Base-by-base conservation (phyloP, 1,140 invertebrate genomes). In the Aphidius ervi region DNA sequence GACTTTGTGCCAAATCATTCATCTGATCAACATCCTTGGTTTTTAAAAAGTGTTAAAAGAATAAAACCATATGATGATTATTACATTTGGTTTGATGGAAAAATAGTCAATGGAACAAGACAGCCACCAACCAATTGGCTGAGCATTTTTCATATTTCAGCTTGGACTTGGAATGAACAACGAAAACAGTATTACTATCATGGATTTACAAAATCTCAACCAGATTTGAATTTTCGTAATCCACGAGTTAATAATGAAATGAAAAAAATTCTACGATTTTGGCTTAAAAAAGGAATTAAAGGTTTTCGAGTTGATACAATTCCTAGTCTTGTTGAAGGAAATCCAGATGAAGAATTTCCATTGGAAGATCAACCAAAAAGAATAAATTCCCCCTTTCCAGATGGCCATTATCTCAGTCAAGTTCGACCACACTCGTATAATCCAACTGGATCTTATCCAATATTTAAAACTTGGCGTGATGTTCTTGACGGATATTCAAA, bases 1-100 rank as follows among this genome's bases (percentile, higher is more conserved):
- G 87, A 89, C 65, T 88, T 94, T 68, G 88, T 93, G 7, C 85
- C 91, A 6, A 89, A 92, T 70, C 87, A 90, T 65, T 83, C 88
- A 3, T 90, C 88, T 63, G 77, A 84, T 56, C 68, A 84, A 52
- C 86, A 86, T 63, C 81, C 84, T 47, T 91, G 90, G 89, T 93
- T 92, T 68, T 62, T 73, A 46, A 80, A 84, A 55, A 88, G 87
- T 5, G 68, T 81, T 5, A 69, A 81, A 46, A 75, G 73, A 46
- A 78, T 82, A 46, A 76, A 79, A 9, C 78, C 78, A 0, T 91
- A 86, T 57, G 81, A 82, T 48, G 84, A 92, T 66, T 90, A 82
- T 69, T 87, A 91, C 65, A 69, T 91, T 39, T 92, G 90, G 89
- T 77, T 74, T 52, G 80, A 86, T 62, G 80, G 75, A 23, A 75